These are phyloP conservation scores for Tenebrosternarchus preto DNA, from an alignment of 2,113 vertebrate genomes.

Conservation along the genomic window DNA sequence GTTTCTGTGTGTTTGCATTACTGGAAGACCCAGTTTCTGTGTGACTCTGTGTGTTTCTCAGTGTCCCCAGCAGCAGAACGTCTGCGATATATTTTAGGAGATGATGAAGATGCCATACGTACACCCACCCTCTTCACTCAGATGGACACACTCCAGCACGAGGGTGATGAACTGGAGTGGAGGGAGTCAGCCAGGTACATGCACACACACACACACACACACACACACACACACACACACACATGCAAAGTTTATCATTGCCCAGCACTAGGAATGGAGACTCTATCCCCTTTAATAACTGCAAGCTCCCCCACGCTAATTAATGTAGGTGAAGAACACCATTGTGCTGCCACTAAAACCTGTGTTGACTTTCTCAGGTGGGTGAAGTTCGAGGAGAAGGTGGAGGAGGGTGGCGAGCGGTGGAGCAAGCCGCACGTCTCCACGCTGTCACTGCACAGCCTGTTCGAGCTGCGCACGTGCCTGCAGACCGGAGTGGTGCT, in stretches of 20 bases:
- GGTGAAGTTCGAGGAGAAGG: constrained; percentile 99
- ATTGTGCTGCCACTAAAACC: background rate
- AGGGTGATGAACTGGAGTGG: constrained; percentile 96
- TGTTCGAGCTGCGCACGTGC: constrained; percentile 94
- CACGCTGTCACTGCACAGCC: constrained; percentile 92
- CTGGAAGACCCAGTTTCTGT: constrained; percentile 68
- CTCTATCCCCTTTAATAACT: background rate
- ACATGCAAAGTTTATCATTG: background rate
- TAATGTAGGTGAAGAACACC: background rate
- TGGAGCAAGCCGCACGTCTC: constrained; percentile 99
- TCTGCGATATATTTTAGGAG: constrained; percentile 90
- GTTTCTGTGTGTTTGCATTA: background rate
- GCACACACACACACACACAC: background rate
- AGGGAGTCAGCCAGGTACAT: constrained; percentile 91
- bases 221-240: constrained; percentile 11
- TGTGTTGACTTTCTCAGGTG: constrained; percentile 74
- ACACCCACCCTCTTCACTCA: constrained; percentile 95
- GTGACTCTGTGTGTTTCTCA: constrained; percentile 44
- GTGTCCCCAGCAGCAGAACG: constrained; percentile 94
- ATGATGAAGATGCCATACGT: constrained; percentile 84
- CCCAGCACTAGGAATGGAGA: background rate
- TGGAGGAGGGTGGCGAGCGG: constrained; percentile 93
- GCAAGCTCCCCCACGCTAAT: background rate
- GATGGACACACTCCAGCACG: constrained; percentile 95
- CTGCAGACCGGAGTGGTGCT: constrained; percentile 92